Base-by-base conservation (phyloP, 2,797 vertebrate species). In the Vespertilio murinus region DNA sequence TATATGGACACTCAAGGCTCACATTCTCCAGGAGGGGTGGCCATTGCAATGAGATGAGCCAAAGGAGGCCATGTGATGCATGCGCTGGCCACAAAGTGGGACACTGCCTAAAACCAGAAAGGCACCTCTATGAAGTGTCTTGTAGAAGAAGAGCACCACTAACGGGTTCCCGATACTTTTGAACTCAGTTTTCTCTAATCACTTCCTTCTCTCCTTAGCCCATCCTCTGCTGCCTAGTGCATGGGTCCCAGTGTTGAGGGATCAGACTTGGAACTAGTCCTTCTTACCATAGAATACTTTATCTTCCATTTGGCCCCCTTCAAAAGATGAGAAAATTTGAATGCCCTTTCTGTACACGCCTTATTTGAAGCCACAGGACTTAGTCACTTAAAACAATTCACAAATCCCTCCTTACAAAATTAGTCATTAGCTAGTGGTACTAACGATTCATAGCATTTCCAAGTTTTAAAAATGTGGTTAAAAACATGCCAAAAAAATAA, bases 341-440 rank as follows among this genome's bases (percentile, higher is more conserved):
- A 84, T 56, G 64, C 30, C 45, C 7, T 56, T 82, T 45, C 28
- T 67, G 54, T 8, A 49, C 18, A 56, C 11, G 4, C 59, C 28
- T 77, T 35, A 40, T 71, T 38, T 49, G 28, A 23, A 88, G 33
- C 3, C 23, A 79, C 28, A 5, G 74, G 56, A 64, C 38, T 45
- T 88, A 42, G 22, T 90, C 59, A 69, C 28, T 92, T 75, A 23
- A 83, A 88, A 71, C 5, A 82, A 47, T 69, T 95, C 25, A 74
- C 56, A 90, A 54, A 78, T 77, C 25, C 25, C 10, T 45, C 35
- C 30, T 79, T 65, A 61, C 2, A 56, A 78, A 61, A 42, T 20
- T 54, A 35, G 16, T 61, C 33, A 23, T 38, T 81, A 35, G 40
- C 20, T 0, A 4, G 10, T 42, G 3, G 65, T 25, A n/a, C 56